These are phyloP conservation scores for Clusia tigrina DNA, from an alignment of 2,888 invertebrate genomes.

Conservation along the genomic window DNA sequence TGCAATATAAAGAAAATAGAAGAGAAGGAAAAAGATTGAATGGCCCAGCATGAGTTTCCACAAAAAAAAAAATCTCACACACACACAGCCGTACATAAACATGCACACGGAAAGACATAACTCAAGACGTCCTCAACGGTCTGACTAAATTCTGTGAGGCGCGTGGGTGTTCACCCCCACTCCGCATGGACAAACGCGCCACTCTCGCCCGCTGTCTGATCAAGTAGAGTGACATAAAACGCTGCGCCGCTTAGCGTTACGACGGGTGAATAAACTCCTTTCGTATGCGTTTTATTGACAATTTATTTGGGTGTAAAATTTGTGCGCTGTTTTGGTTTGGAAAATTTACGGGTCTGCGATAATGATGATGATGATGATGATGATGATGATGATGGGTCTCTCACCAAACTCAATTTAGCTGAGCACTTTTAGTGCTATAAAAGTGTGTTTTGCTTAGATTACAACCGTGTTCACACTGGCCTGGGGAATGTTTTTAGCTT, in stretches of 20 bases:
- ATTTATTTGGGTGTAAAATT: constrained; percentile 33
- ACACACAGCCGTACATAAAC: too few relatives aligned
- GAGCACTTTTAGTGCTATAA: too few relatives aligned
- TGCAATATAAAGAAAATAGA: constrained; percentile 7
- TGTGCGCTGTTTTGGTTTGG: constrained; percentile 24
- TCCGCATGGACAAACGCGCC: too few relatives aligned
- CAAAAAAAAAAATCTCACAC: constrained; percentile 38
- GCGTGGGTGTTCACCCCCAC: too few relatives aligned
- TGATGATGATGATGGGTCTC: too few relatives aligned
- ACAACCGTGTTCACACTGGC: too few relatives aligned
- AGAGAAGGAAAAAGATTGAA: constrained; percentile 46
- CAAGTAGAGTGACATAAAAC: not conserved
- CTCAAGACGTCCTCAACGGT: not conserved
- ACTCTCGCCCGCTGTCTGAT: not conserved
- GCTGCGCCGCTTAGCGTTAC: not conserved
- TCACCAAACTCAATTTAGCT: too few relatives aligned
- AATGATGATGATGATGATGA: too few relatives aligned
- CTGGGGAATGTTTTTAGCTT: too few relatives aligned
- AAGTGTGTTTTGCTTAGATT: too few relatives aligned
- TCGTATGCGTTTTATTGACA: constrained; percentile 27
- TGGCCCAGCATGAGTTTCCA: constrained; percentile 56
- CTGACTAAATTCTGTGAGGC: too few relatives aligned
- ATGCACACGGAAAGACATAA: not conserved
- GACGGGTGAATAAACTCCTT: constrained; percentile 10
- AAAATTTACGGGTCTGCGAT: constrained; percentile 13